A percentile compares a stretch with the other conserved stretches of the same genome.
Conservation (phyloP, 1,140 invertebrate species). For the Conopomorpha cramerella region DNA sequence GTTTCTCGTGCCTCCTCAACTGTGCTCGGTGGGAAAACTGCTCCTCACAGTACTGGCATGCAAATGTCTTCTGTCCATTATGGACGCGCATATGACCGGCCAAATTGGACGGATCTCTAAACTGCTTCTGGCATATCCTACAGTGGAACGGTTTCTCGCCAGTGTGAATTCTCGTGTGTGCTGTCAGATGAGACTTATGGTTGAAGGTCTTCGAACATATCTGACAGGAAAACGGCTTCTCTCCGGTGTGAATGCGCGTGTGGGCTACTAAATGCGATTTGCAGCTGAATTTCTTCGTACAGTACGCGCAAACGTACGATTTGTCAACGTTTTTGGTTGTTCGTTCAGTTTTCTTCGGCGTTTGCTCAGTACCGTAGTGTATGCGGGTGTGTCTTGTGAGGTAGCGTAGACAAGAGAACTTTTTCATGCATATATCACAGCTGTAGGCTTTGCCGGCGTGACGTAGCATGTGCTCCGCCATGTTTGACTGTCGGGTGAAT, state of each 20-base stretch:
- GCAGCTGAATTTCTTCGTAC: background rate
- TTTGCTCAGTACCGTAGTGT: background rate
- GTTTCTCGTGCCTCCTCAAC: constrained; percentile 66
- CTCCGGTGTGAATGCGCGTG: constrained; percentile 67
- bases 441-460: background rate
- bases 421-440: background rate
- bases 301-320: background rate
- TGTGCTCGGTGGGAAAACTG: constrained; percentile 65
- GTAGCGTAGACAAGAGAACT: background rate
- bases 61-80: constrained; percentile 72
- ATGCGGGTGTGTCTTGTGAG: background rate
- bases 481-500: background rate
- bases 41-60: constrained; percentile 69
- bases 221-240: constrained; percentile 69
- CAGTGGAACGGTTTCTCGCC: constrained; percentile 67
- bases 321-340: background rate
- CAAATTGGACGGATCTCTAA: constrained; percentile 41
- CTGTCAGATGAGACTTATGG: constrained; percentile 62
- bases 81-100: constrained; percentile 76
- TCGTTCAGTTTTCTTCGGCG: background rate
- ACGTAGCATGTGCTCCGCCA: background rate
- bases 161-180: constrained; percentile 65
- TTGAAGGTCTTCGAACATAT: constrained; percentile 69
- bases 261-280: constrained; percentile 35
- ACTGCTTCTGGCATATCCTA: constrained; percentile 69